A percentile compares a stretch with the other conserved stretches of the same genome.
phyloP scores from a whole-genome alignment of 2,888 invertebrate genomes.

The Drosophila aldrichi region DNA sequence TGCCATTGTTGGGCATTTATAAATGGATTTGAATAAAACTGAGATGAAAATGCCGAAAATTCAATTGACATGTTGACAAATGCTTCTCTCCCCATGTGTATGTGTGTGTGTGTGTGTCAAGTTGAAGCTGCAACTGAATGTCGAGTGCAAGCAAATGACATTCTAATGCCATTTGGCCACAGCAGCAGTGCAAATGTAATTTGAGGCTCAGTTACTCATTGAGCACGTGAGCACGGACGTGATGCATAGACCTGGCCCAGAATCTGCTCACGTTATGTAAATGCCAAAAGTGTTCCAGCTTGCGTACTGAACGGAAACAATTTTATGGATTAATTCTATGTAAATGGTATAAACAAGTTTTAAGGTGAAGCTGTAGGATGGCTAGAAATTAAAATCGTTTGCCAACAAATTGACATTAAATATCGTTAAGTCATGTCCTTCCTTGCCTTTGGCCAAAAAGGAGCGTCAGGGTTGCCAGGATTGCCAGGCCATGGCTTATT shows the following conservation, averaged over 20 bases:
- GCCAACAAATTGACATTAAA: conserved; percentile 64
- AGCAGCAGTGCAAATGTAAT: conserved; percentile 37
- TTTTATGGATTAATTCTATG: conserved; percentile 58
- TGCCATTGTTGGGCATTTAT: conserved; percentile 27
- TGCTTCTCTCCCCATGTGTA: background rate
- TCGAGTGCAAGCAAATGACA: conserved; percentile 43
- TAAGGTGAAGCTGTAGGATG: conserved; percentile 6
- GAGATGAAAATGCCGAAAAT: conserved; percentile 31
- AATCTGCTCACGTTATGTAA: conserved; percentile 35
- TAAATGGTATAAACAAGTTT: conserved; percentile 57
- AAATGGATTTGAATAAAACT: conserved; percentile 26
- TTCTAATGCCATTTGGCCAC: conserved; percentile 48
- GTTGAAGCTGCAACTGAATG: background rate
- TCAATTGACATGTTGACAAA: conserved; percentile 23
- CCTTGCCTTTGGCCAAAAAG: conserved; percentile 30
- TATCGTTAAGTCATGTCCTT: conserved; percentile 48
- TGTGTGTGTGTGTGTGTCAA: conserved; percentile 3
- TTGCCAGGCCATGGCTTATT: conserved; percentile 19
- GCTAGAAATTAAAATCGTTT: conserved; percentile 57
- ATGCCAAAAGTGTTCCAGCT: conserved; percentile 32
- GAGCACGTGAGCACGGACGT: conserved; percentile 1
- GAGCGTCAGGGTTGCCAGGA: background rate
- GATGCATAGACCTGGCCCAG: conserved; percentile 1
- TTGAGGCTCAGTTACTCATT: conserved; percentile 31
- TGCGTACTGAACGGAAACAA: conserved; percentile 36